Conservation (phyloP, 2,113 vertebrate species). For the Pelusios castaneus region DNA sequence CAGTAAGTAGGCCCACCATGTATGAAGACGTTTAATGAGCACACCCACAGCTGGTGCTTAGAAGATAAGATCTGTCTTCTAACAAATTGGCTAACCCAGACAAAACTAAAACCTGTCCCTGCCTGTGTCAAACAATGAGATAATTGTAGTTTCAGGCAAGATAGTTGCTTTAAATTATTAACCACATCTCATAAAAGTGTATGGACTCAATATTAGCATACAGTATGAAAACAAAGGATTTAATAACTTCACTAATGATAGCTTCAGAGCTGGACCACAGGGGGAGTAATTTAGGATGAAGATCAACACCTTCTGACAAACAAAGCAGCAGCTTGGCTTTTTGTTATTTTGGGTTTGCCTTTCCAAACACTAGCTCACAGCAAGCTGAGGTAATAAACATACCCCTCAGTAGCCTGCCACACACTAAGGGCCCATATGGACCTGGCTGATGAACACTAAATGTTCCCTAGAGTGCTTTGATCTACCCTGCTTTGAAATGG, state of each 20-base stretch:
- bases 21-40: not conserved
- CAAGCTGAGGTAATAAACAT: not conserved
- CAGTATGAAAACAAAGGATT: slow-evolving; percentile 31
- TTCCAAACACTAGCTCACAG: not conserved
- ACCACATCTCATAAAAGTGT: slow-evolving; percentile 66
- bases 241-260: not conserved
- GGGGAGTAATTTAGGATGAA: not conserved
- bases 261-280: not conserved
- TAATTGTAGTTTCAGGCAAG: slow-evolving; percentile 63
- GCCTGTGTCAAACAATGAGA: slow-evolving; percentile 63
- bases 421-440: not conserved
- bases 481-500: not conserved
- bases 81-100: slow-evolving; percentile 36
- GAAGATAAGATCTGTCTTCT: slow-evolving; percentile 52
- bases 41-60: slow-evolving; percentile 6
- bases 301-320: not conserved
- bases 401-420: not conserved
- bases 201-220: slow-evolving; percentile 30
- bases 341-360: not conserved
- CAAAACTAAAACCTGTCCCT: slow-evolving; percentile 46
- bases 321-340: not conserved
- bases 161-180: slow-evolving; percentile 65
- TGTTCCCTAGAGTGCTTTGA: not conserved
- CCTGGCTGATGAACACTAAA: not conserved
- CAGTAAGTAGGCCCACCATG: not conserved